Base-by-base conservation (phyloP, 2,113 vertebrate genomes). In the Bostrychus sinensis region DNA sequence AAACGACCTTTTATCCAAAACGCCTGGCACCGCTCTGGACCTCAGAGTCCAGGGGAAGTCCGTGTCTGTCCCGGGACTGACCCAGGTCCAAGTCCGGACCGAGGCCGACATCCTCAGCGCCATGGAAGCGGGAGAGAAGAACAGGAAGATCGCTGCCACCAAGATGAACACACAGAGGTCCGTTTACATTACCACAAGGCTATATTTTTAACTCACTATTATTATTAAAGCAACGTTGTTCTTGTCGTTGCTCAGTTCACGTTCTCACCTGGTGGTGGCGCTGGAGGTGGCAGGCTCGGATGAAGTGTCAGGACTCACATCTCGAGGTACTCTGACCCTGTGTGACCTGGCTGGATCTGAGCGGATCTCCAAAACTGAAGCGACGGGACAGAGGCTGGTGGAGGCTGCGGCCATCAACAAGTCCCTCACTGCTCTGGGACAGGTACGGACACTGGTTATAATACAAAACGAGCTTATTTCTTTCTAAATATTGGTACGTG, bases 271-370 rank as follows among this genome's bases (percentile, higher is more conserved):
- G 55, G 65, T 91, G 73, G 77, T 90, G 58, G 76, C 76, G 22
- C 72, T 91, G 56, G 69, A 73, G 36, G 79, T 91, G 43, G 74
- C 78, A 38, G 84, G 86, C 12, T 66, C 72, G 1, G 87, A 91
- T 46, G 17, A 55, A 1, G 75, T 86, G 16, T 90, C 86, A 0
- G 88, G 85, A 1, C 73, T 77, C 26, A 82, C 45, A 2, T 84
- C 86, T n/a, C 77, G 66, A 0, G 86, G 87, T 0, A 85, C 88
- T 2, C 63, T 91, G 14, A 91, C 85, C 12, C 16, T 91, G 56
- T 89, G 89, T 10, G 89, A 91, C 38, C 69, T 91, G 1, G 90
- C 88, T 0, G 89, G 88, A 11, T 90, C 90, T 1, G 89, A 91
- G 51, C 75, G 86, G 8, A 86, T 91, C 75, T 85, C 87, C 8